Evolutionary conservation across 2,797 vertebrate species (phyloP).

Genomic region (Oreochromis grahami): DNA sequence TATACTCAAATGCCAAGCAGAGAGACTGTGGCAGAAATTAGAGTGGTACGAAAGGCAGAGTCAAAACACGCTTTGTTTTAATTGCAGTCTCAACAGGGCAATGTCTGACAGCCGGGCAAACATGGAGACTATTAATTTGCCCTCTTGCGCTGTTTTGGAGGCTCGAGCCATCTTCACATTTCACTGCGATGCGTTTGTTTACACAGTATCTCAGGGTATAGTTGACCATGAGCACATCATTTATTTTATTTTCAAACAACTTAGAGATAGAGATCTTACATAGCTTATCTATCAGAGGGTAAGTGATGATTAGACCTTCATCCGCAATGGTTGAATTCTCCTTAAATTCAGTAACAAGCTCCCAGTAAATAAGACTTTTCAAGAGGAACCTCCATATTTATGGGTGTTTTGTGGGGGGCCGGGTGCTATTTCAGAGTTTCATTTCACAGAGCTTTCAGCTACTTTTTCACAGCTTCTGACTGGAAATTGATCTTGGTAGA

Average conservation of each 20-base stretch:
- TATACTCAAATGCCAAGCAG: background rate
- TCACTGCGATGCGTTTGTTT: background rate
- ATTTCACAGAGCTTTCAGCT: background rate
- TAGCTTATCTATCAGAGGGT: background rate
- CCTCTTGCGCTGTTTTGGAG: background rate
- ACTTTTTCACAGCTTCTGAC: conserved; percentile 25
- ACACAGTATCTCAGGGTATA: background rate
- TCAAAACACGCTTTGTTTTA: background rate
- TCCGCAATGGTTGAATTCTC: background rate
- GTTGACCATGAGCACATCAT: background rate
- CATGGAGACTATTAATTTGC: background rate
- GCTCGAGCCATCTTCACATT: background rate
- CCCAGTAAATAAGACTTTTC: background rate
- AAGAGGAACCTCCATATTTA: background rate
- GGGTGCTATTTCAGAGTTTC: conserved; percentile 18
- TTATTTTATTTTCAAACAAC: background rate
- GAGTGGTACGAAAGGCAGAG: background rate
- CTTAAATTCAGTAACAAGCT: background rate
- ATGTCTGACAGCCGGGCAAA: conserved; percentile 21
- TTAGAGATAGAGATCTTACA: background rate
- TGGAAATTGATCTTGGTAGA: conserved; percentile 36
- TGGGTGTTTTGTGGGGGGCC: background rate
- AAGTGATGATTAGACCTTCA: background rate
- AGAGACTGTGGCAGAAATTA: background rate
- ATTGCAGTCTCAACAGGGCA: conserved; percentile 8